Conservation (phyloP, 30 jellyfish, hydroid and myxozoan species). For the Clytia hemisphaerica region DNA sequence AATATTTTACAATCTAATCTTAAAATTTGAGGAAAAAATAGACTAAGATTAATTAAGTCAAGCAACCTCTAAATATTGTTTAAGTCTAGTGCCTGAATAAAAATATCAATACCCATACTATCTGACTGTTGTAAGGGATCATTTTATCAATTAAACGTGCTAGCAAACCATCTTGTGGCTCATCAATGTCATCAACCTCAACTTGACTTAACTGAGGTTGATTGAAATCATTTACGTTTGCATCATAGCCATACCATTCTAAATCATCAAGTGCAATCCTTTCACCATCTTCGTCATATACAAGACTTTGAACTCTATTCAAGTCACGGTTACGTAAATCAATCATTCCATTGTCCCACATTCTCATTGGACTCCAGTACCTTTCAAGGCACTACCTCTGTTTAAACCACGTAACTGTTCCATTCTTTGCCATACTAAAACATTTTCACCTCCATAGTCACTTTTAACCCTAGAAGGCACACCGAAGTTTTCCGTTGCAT, state of each 20-base stretch:
- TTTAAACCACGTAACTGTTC: neutral
- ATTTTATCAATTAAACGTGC: conserved; percentile 21
- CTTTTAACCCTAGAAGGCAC: conserved; percentile 12
- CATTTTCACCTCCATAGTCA: conserved; percentile 18
- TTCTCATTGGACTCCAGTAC: conserved; percentile 14
- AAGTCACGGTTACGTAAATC: conserved; percentile 10
- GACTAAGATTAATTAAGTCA: too few species aligned
- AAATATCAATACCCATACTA: conserved; percentile 14
- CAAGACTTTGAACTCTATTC: too few species aligned
- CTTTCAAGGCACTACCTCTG: conserved; percentile 9
- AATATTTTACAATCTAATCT: too few species aligned
- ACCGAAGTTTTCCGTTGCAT: neutral
- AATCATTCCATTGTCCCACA: conserved; percentile 24
- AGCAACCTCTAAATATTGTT: too few species aligned
- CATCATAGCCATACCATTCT: conserved; percentile 4
- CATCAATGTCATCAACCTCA: conserved; percentile 4
- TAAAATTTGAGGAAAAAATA: too few species aligned
- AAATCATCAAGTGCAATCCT: neutral
- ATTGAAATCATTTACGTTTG: neutral
- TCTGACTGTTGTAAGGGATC: conserved; percentile 27
- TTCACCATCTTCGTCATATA: too few species aligned
- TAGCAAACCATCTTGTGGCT: neutral
- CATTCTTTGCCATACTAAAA: neutral
- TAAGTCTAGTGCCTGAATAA: conserved; percentile 10
- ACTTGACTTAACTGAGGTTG: neutral